Base-by-base conservation (phyloP, 2,113 vertebrate genomes). In the Plecotus auritus region DNA sequence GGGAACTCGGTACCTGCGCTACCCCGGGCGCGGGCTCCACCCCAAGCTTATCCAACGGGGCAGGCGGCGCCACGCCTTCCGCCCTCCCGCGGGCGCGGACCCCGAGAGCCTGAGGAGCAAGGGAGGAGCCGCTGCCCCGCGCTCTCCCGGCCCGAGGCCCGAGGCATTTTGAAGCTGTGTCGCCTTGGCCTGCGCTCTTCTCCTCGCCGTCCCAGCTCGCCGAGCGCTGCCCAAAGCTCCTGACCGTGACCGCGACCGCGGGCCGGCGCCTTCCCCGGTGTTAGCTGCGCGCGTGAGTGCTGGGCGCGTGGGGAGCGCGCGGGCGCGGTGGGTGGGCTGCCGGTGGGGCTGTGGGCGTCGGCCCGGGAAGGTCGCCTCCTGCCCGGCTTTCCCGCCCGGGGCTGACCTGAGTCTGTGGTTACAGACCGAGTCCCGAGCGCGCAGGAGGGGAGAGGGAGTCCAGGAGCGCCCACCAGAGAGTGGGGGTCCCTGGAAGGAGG, bases 161-260 rank as follows among this genome's bases (percentile, higher is more conserved):
- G 0, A 4, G 10, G 61, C 4, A 4, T 6, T 3, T 47, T 1
- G 22, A n/a, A 11, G 69, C 40, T 0, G 28, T 16, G 54, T 22
- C 6, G 0, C 18, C 2, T 13, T 20, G 2, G 16, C 40, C 16
- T 0, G 81, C 14, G 13, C 56, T n/a, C 28, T 18, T 66, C 13
- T 42, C 11, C 4, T n/a, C 5, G 2, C 8, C 2, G 22, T 9
- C 35, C 7, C 2, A 20, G 42, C 17, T 72, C 5, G 8, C 6
- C 17, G 1, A 13, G 22, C 0, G 4, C 12, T 18, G 49, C 49
- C 11, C 49, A 4, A 2, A 49, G 37, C 12, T 45, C n/a, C 28
- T 1, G 35, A 12, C 45, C 1, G 26, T 1, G 35, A 12, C 45
- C 1, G 26, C 26, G 9, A 82, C 45, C 5, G 2, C 0, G 2